phyloP scores from a whole-genome alignment of 2,888 invertebrate species.

The Lycophotia porphyrea region DNA sequence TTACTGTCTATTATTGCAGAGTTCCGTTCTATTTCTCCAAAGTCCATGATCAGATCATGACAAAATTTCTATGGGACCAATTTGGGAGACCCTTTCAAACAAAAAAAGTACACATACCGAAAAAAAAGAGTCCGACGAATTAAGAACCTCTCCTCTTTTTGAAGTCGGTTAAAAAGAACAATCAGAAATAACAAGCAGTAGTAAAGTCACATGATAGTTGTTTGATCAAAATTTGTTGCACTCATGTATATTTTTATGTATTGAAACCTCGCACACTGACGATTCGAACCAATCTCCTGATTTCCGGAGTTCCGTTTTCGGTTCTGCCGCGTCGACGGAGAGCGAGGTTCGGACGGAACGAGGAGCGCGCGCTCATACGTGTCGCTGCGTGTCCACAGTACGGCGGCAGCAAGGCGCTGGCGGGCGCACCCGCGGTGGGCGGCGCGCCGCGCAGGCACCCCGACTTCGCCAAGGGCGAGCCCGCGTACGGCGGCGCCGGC shows the following conservation, averaged over 20 bases:
- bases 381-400: constrained; percentile 74
- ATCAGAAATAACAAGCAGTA: not conserved
- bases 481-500: constrained; percentile 65
- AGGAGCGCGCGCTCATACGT: constrained; percentile 32
- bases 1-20: too few species aligned
- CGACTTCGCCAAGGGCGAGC: constrained; percentile 76
- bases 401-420: constrained; percentile 89
- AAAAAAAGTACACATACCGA: too few species aligned
- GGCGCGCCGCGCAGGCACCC: constrained; percentile 78
- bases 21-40: too few species aligned
- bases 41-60: too few species aligned
- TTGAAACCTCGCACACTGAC: constrained; percentile 10
- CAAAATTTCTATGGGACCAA: too few species aligned
- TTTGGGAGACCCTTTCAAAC: too few species aligned
- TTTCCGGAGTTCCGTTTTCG: not conserved
- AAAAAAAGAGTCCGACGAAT: too few species aligned
- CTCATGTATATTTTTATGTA: not conserved
- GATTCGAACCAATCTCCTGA: constrained; percentile 21
- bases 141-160: too few species aligned
- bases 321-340: constrained; percentile 9
- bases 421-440: constrained; percentile 90
- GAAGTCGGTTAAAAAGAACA: too few species aligned
- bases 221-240: not conserved
- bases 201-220: not conserved
- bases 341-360: constrained; percentile 27